Evolutionary conservation across 2,113 vertebrate genomes (phyloP).

Genomic region (Oreochromis niloticus): DNA sequence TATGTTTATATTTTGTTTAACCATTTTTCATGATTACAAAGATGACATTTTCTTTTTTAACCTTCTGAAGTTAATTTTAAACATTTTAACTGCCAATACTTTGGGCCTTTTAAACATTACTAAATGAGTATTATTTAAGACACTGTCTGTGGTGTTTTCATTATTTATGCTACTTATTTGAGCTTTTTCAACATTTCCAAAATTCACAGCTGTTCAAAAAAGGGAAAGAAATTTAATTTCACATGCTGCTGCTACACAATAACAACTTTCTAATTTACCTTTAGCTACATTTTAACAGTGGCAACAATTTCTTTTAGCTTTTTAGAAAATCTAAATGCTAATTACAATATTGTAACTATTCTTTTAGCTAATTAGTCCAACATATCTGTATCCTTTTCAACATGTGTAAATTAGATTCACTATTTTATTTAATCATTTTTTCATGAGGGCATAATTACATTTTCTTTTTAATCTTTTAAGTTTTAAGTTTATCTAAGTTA

Average conservation of each 20-base stretch:
- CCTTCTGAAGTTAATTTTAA: not conserved
- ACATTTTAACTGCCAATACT: not conserved
- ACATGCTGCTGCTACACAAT: not conserved
- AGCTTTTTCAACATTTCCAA: not conserved
- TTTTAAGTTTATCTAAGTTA: not conserved
- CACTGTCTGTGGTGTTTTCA: rapidly evolving
- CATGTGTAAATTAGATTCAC: not conserved
- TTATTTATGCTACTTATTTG: not conserved
- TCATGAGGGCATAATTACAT: rapidly evolving
- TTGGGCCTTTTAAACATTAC: not conserved
- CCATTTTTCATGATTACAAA: rapidly evolving
- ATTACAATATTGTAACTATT: not conserved
- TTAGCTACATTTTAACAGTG: not conserved
- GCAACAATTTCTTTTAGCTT: not conserved
- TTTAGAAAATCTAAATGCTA: too few species aligned
- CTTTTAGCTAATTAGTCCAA: not conserved
- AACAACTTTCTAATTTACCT: not conserved
- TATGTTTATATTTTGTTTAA: not conserved
- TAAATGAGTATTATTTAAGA: not conserved
- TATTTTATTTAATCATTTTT: not conserved
- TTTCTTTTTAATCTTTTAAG: not conserved
- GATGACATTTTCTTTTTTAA: not conserved
- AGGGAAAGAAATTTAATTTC: not conserved
- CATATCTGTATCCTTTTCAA: not conserved
- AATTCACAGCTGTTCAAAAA: not conserved